Evolutionary conservation across 2,888 invertebrate species (phyloP).

Genomic region (Agrochola macilenta): DNA sequence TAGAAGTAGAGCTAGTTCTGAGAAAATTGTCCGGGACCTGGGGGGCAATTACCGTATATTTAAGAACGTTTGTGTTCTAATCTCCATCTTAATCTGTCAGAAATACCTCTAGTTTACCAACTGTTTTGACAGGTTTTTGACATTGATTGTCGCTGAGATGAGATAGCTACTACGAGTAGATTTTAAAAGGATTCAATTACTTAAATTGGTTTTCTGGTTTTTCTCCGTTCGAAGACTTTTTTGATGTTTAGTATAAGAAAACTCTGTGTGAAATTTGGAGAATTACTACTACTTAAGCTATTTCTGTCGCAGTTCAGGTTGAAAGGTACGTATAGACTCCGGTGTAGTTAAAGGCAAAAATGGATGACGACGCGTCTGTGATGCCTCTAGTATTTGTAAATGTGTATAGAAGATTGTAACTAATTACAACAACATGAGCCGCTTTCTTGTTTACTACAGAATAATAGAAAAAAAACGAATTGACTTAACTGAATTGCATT

Average conservation of each 20-base stretch:
- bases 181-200: neutral
- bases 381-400: neutral
- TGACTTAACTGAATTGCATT: no score
- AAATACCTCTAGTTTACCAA: neutral
- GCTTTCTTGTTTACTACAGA: neutral
- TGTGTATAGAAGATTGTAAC: neutral
- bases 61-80: neutral
- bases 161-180: no score
- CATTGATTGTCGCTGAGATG: neutral
- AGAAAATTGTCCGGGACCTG: neutral
- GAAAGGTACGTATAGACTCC: neutral
- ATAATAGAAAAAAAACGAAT: neutral
- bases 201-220: neutral
- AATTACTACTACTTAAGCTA: neutral
- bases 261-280: neutral
- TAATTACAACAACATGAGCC: neutral
- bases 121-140: neutral
- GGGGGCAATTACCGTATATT: neutral
- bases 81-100: neutral
- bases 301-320: neutral
- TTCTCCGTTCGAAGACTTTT: neutral
- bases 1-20: neutral
- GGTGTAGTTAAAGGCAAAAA: neutral
- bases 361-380: no score
- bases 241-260: neutral